phyloP scores from a whole-genome alignment of 2,888 invertebrate species.

The Eupithecia insigniata region DNA sequence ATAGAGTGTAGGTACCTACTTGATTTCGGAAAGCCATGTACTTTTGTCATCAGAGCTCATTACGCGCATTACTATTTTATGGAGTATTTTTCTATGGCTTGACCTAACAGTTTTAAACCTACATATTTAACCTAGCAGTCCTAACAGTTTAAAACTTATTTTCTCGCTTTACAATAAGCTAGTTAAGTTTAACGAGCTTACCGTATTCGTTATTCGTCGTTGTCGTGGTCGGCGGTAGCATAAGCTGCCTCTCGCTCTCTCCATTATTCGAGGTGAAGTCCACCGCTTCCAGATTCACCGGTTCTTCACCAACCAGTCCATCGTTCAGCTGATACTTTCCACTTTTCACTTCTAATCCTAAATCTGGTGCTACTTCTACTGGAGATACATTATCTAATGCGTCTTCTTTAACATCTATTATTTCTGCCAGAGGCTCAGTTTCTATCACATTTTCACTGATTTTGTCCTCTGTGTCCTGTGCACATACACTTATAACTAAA shows the following conservation, averaged over 20 bases:
- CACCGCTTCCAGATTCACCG: slow-evolving; percentile 62
- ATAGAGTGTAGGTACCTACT: no score
- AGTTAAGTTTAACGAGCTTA: slow-evolving; percentile 37
- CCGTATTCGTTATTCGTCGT: slow-evolving; percentile 70
- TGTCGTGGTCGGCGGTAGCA: slow-evolving; percentile 56
- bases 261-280: slow-evolving; percentile 56
- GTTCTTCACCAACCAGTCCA: slow-evolving; percentile 60
- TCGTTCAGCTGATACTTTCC: slow-evolving; percentile 76
- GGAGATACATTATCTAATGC: slow-evolving; percentile 50
- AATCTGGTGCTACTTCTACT: slow-evolving; percentile 60
- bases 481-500: slow-evolving; percentile 70
- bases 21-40: background rate
- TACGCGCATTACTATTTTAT: background rate
- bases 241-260: slow-evolving; percentile 69
- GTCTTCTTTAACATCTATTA: slow-evolving; percentile 49
- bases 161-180: background rate
- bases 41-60: background rate
- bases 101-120: background rate
- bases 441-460: slow-evolving; percentile 54
- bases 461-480: slow-evolving; percentile 66
- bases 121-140: no score
- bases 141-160: no score
- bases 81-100: background rate
- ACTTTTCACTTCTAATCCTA: slow-evolving; percentile 64
- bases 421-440: slow-evolving; percentile 35